Evolutionary conservation across 2,113 vertebrate species (phyloP).

Genomic region (Prolemur simus): DNA sequence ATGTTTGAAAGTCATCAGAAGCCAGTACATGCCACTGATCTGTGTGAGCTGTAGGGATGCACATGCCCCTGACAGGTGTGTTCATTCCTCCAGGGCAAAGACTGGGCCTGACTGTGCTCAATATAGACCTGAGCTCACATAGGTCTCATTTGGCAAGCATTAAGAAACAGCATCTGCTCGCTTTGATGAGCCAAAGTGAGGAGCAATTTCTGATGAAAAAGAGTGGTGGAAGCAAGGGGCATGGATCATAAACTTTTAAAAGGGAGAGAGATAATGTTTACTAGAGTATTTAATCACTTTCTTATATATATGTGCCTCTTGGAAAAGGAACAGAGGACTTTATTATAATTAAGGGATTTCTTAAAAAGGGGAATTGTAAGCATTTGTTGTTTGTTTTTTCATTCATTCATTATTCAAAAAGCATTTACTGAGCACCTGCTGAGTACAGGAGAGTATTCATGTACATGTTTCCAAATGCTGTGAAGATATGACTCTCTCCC

Average conservation of each 20-base stretch:
- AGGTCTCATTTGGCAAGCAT: background rate
- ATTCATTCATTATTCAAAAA: slow-evolving; percentile 15
- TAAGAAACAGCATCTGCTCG: background rate
- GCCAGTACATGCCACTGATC: background rate
- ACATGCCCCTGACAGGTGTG: too few relatives aligned
- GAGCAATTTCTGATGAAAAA: background rate
- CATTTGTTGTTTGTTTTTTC: background rate
- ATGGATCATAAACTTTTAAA: background rate
- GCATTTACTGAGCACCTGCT: background rate
- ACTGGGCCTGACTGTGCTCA: background rate
- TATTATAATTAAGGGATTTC: background rate
- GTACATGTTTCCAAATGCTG: background rate
- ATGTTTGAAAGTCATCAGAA: background rate
- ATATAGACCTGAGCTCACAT: background rate
- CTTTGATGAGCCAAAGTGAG: background rate
- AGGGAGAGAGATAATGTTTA: background rate
- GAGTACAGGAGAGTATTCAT: background rate
- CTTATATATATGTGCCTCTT: background rate
- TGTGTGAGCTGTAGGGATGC: background rate
- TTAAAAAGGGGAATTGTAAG: background rate
- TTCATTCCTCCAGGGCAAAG: background rate
- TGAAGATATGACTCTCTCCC: background rate
- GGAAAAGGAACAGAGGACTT: slow-evolving; percentile 2
- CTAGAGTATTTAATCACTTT: background rate
- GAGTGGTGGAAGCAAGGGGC: background rate